Evolutionary conservation across 2,888 invertebrate species (phyloP).

Genomic region (Calameuta filiformis): DNA sequence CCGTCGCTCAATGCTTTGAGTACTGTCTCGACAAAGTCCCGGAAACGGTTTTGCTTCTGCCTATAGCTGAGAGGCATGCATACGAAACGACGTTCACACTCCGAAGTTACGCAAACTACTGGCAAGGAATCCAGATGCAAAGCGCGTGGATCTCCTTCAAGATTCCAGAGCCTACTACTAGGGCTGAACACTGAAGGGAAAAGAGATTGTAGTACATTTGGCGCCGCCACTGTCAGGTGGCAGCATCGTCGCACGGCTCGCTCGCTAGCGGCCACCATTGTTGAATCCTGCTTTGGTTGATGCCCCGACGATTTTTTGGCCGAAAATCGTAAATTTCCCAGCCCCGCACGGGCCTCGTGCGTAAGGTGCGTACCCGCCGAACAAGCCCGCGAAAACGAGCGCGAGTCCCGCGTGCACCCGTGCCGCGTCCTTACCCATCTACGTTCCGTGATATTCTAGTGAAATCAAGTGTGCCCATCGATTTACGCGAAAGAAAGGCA

Average conservation of each 20-base stretch:
- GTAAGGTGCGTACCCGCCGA: slow-evolving; percentile 50
- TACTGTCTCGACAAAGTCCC: not conserved
- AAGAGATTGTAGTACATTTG: slow-evolving; percentile 20
- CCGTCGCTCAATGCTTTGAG: not conserved
- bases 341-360: slow-evolving; percentile 47
- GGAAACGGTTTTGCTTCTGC: not conserved
- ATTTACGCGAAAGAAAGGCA: slow-evolving; percentile 47
- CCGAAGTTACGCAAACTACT: not conserved
- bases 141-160: not conserved
- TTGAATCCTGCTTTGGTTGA: slow-evolving; percentile 63
- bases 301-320: slow-evolving; percentile 56
- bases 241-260: slow-evolving; percentile 45
- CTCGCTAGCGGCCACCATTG: slow-evolving; percentile 60
- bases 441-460: slow-evolving; percentile 26
- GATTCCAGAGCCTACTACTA: not conserved
- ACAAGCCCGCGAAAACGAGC: slow-evolving; percentile 2
- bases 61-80: not conserved
- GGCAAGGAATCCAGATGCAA: not conserved
- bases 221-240: slow-evolving; percentile 56
- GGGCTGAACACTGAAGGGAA: slow-evolving; percentile 8
- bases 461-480: slow-evolving; percentile 56
- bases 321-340: slow-evolving; percentile 53
- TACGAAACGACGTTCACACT: not conserved
- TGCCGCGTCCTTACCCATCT: slow-evolving; percentile 10
- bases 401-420: slow-evolving; percentile 10